Evolutionary conservation across 2,797 vertebrate species (phyloP).

Genomic region (Hoplostethus mediterraneus): DNA sequence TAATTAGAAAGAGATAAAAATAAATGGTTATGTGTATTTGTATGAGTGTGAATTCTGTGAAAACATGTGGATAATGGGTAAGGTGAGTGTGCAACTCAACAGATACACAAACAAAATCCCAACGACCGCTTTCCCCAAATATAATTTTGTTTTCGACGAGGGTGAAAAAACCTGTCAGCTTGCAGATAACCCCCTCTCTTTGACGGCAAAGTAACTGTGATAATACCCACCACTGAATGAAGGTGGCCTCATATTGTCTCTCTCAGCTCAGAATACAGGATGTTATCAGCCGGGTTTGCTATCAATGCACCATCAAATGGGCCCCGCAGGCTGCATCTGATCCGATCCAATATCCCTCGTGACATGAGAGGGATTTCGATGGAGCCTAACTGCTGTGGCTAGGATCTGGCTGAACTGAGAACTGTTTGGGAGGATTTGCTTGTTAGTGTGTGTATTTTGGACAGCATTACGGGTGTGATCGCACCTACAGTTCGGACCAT

Average conservation of each 20-base stretch:
- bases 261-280: slow-evolving; percentile 42
- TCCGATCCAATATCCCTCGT: slow-evolving; percentile 68
- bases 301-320: slow-evolving; percentile 67
- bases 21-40: neutral
- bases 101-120: no score
- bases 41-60: slow-evolving; percentile 16
- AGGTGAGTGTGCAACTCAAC: no score
- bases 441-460: slow-evolving; percentile 19
- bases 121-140: no score
- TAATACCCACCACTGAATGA: slow-evolving; percentile 39
- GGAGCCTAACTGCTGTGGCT: slow-evolving; percentile 49
- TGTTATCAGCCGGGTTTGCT: slow-evolving; percentile 54
- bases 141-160: slow-evolving; percentile 13
- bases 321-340: slow-evolving; percentile 56
- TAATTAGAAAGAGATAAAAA: neutral
- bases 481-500: no score
- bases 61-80: neutral
- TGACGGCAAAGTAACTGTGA: slow-evolving; percentile 46
- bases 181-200: slow-evolving; percentile 26
- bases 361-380: slow-evolving; percentile 63
- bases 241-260: slow-evolving; percentile 41
- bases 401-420: slow-evolving; percentile 40
- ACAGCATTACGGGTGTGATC: slow-evolving; percentile 24
- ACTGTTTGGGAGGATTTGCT: slow-evolving; percentile 50
- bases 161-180: slow-evolving; percentile 39